Conservation (phyloP, 2,888 invertebrate genomes). For the Chelonus formosanus region DNA sequence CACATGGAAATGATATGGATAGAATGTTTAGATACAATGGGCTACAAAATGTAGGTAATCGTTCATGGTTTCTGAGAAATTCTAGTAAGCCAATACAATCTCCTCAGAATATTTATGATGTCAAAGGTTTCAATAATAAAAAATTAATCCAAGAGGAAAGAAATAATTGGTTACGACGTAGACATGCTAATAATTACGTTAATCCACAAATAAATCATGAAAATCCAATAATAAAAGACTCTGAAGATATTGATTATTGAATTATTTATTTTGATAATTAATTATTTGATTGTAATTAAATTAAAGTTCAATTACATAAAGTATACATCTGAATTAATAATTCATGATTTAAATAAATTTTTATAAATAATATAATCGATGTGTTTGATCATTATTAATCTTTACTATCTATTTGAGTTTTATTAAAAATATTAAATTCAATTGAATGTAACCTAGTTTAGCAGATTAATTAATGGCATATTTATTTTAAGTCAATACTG, state of each 20-base stretch:
- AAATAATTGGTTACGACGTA: constrained; percentile 11
- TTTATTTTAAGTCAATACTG: too few relatives aligned
- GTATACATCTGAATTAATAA: too few relatives aligned
- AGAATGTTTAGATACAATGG: background rate
- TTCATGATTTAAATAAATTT: too few relatives aligned
- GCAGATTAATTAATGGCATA: too few relatives aligned
- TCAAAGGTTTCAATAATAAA: background rate
- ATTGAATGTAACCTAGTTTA: too few relatives aligned
- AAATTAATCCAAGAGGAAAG: constrained; percentile 4
- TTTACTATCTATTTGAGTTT: too few relatives aligned
- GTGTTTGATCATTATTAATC: too few relatives aligned
- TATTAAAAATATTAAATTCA: too few relatives aligned
- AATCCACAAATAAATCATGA: background rate
- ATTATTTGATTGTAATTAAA: too few relatives aligned
- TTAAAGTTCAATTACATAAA: too few relatives aligned
- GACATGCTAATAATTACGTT: background rate
- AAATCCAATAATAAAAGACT: background rate
- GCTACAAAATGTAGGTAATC: background rate
- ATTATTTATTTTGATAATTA: too few relatives aligned
- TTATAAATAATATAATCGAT: too few relatives aligned
- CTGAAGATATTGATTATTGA: background rate
- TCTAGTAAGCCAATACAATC: background rate
- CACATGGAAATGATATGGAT: background rate
- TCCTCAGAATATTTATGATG: background rate
- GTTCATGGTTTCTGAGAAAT: constrained; percentile 4